A percentile compares a stretch with the other conserved stretches of the same genome.
phyloP scores from a whole-genome alignment of 2,888 invertebrate species.

The Tinea pellionella region DNA sequence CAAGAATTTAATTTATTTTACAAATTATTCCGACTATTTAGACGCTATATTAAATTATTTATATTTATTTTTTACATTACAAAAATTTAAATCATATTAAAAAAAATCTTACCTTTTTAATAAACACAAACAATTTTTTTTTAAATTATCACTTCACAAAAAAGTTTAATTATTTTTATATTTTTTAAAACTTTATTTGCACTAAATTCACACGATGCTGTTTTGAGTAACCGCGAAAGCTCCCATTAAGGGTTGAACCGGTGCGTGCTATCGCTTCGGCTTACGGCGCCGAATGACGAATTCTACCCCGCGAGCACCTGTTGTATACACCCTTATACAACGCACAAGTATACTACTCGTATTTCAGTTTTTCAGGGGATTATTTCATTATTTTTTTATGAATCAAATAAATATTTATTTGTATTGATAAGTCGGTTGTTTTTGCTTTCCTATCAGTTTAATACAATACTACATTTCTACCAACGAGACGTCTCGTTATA shows the following conservation, averaged over 20 bases:
- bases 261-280: constrained; percentile 6
- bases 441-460: too few relatives aligned
- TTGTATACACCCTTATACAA: constrained; percentile 5
- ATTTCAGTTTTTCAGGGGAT: too few relatives aligned
- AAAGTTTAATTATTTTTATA: not conserved
- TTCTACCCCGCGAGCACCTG: constrained; percentile 8
- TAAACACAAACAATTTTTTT: not conserved
- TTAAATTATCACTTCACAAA: not conserved
- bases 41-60: too few relatives aligned
- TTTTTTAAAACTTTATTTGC: not conserved
- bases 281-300: constrained; percentile 5
- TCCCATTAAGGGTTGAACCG: not conserved
- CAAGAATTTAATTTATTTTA: too few relatives aligned
- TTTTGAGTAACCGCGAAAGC: not conserved
- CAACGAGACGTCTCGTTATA: too few relatives aligned
- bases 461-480: too few relatives aligned
- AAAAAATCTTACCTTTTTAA: not conserved
- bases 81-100: not conserved
- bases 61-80: too few relatives aligned
- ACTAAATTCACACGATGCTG: not conserved
- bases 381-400: not conserved
- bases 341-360: not conserved
- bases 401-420: not conserved
- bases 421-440: too few relatives aligned
- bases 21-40: too few relatives aligned